phyloP scores from a whole-genome alignment of 2,888 invertebrate genomes.

The Chelonus formosanus region DNA sequence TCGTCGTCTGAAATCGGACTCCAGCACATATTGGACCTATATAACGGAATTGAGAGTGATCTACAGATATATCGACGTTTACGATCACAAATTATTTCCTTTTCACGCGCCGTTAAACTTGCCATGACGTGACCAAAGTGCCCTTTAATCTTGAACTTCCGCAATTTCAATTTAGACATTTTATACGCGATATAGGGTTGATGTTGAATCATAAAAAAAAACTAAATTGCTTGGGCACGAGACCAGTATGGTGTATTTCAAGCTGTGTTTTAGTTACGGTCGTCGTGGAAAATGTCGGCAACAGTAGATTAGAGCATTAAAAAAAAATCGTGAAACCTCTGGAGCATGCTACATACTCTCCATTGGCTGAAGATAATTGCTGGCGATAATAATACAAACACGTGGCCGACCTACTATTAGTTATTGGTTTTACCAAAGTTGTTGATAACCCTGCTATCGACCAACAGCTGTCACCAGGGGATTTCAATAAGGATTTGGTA shows the following conservation, averaged over 20 bases:
- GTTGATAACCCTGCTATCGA: conserved; percentile 36
- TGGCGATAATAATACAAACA: conserved; percentile 44
- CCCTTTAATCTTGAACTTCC: conserved; percentile 43
- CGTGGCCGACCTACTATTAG: conserved; percentile 47
- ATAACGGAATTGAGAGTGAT: conserved; percentile 39
- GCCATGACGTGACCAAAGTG: conserved; percentile 21
- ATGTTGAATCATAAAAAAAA: conserved; percentile 18
- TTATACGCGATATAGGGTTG: conserved; percentile 33
- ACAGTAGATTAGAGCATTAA: background rate
- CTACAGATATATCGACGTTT: conserved; percentile 43
- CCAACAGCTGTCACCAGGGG: conserved; percentile 38
- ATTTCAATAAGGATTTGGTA: conserved; percentile 36
- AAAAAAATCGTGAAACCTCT: conserved; percentile 18
- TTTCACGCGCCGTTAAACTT: conserved; percentile 44
- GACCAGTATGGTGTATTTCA: background rate
- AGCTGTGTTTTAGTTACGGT: background rate
- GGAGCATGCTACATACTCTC: conserved; percentile 38
- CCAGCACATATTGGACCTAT: conserved; percentile 17
- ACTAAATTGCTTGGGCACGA: background rate
- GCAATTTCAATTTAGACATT: conserved; percentile 52
- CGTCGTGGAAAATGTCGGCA: background rate
- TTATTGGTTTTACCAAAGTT: conserved; percentile 36
- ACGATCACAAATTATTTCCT: conserved; percentile 43
- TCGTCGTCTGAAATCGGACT: conserved; percentile 38
- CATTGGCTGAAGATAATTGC: conserved; percentile 48